Evolutionary conservation across 1,140 invertebrate species (phyloP), one percentile per base, ranked within the genome.

Genomic region (Atopsyche davidsoni): DNA sequence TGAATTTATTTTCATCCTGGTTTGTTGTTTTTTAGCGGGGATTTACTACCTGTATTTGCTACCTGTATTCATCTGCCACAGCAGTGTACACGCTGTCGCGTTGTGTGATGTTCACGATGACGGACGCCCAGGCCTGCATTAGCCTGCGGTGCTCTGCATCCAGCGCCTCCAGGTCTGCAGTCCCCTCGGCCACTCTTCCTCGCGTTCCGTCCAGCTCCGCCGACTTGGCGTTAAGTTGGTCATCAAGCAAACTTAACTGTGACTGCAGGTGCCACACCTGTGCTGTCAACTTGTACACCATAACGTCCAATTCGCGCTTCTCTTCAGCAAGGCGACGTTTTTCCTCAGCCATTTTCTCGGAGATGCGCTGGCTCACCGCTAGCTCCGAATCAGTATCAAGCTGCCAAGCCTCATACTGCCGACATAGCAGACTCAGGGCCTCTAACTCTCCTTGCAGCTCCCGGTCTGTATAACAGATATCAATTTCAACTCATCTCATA

Each of bases 81-180:
- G 80, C 78, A 51, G 78, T 74, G 39, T 79, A 72, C 3, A 81
- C 75, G 61, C 78, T 78, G 62, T 87, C 83, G 28, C 83, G 65
- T 32, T 81, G 76, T 24, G 75, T 72, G 51, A 88, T 85, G 45
- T 79, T 79, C 3, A 78, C 67, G 16, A 89, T 72, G 14, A 86
- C 80, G 6, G 80, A 78, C 60, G 84, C 82, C 85, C 86, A 89
- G 7, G 82, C 73, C 59, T 77, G 77, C 28, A 84, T 70, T 2
- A 87, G 67, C 13, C 77, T 76, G 23, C 77, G 76, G 51, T 85
- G 78, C 53, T 88, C 85, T 24, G 77, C 71, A 58, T 85, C 77
- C 17, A 87, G 60, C 13, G 78, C 79, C 61, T 85, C 81, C 17
- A 89, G 66, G 62, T 88, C 84, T 4, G 79, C 77, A 53, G 80